Conservation (phyloP, 2,797 vertebrate genomes). For the Heteromormyrus szaboi region DNA sequence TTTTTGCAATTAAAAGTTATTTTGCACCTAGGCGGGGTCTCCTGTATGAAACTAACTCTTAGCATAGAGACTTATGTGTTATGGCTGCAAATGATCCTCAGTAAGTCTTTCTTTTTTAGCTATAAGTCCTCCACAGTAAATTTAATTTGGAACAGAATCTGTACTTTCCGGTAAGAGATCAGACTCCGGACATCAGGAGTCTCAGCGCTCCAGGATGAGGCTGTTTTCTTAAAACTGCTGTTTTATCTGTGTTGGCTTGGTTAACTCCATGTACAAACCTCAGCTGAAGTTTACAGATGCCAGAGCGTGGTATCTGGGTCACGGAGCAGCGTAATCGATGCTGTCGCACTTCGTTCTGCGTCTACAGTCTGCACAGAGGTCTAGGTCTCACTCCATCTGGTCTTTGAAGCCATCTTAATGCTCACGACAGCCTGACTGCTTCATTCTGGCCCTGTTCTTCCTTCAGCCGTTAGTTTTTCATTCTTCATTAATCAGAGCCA, state of each 20-base stretch:
- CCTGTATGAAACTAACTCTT: background rate
- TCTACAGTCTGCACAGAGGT: background rate
- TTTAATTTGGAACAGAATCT: background rate
- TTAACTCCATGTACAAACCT: background rate
- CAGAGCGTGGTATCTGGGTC: background rate
- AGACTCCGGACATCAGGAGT: background rate
- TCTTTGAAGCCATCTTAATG: background rate
- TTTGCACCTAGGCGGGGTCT: background rate
- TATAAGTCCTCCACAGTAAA: background rate
- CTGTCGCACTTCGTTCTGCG: background rate
- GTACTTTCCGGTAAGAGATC: background rate
- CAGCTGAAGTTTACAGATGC: background rate
- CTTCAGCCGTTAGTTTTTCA: background rate
- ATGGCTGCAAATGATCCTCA: background rate
- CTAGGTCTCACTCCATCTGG: background rate
- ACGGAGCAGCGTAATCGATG: background rate
- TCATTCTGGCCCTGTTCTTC: background rate
- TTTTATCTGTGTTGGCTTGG: background rate
- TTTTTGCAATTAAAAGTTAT: constrained; percentile 3
- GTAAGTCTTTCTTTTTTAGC: background rate
- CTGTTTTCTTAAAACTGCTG: background rate
- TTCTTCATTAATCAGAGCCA: background rate
- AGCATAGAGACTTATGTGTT: background rate
- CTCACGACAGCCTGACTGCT: background rate
- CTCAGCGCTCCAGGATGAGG: background rate